Evolutionary conservation across 2,113 vertebrate species (phyloP).

Genomic region (Syngnathus floridae): DNA sequence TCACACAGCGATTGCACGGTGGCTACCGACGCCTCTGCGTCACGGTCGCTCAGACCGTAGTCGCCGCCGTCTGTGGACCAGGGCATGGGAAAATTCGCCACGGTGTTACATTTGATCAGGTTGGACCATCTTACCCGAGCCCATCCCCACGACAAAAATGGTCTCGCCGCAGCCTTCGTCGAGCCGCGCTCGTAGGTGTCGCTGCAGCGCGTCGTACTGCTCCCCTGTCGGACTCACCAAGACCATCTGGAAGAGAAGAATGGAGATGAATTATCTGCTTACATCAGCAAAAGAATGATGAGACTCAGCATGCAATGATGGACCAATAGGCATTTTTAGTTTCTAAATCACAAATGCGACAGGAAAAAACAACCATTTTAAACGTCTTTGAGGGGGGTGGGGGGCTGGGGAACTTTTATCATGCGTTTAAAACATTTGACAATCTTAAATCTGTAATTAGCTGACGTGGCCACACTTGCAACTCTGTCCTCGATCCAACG

Average conservation of each 20-base stretch:
- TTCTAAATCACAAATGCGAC: too few relatives aligned
- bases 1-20: conserved; percentile 89
- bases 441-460: neutral
- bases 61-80: conserved; percentile 81
- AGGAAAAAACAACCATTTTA: too few relatives aligned
- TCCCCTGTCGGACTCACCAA: conserved; percentile 92
- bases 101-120: neutral
- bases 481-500: neutral
- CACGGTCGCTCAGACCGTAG: conserved; percentile 84
- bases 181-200: conserved; percentile 85
- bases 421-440: neutral
- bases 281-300: neutral
- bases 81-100: neutral
- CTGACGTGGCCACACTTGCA: neutral
- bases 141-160: conserved; percentile 96
- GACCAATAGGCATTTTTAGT: too few relatives aligned
- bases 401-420: neutral
- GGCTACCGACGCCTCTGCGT: conserved; percentile 93
- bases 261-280: neutral
- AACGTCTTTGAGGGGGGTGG: too few relatives aligned
- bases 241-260: conserved; percentile 72
- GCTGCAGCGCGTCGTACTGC: conserved; percentile 90
- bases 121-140: conserved; percentile 76
- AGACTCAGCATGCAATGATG: neutral
- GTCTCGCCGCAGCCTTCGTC: conserved; percentile 96